Evolutionary conservation across 2,888 invertebrate genomes (phyloP).

Genomic region (Seira sanloemensis): DNA sequence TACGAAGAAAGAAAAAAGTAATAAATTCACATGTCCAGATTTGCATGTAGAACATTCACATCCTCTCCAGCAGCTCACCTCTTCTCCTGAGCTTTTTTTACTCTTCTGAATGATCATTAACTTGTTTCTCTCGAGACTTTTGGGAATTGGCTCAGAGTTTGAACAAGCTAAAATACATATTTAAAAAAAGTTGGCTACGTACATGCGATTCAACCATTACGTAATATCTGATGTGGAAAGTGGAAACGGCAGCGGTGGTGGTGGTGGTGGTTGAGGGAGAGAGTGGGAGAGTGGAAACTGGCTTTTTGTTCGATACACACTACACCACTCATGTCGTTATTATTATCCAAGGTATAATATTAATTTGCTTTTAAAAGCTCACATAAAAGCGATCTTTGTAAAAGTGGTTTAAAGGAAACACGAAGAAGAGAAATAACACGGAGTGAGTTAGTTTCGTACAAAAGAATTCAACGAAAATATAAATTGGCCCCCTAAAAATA

Average conservation of each 20-base stretch:
- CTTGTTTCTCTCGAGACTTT: too few species aligned
- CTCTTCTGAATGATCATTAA: slow-evolving; percentile 23
- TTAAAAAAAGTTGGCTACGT: slow-evolving; percentile 40
- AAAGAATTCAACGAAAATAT: too few species aligned
- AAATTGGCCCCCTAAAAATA: too few species aligned
- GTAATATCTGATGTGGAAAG: slow-evolving; percentile 36
- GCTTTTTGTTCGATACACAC: too few species aligned
- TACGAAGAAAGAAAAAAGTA: slow-evolving; percentile 13
- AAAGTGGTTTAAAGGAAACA: too few species aligned
- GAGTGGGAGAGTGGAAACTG: not conserved
- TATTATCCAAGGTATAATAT: too few species aligned
- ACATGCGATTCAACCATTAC: slow-evolving; percentile 60
- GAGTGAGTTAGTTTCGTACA: too few species aligned
- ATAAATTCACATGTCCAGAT: slow-evolving; percentile 40
- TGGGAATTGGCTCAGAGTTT: not conserved
- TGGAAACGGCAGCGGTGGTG: too few species aligned
- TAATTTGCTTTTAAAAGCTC: too few species aligned
- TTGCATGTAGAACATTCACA: slow-evolving; percentile 38
- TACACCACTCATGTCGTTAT: too few species aligned
- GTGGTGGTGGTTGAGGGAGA: slow-evolving; percentile 22
- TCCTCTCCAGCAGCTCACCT: not conserved
- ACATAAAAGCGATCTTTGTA: too few species aligned
- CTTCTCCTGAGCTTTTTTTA: not conserved
- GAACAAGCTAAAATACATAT: slow-evolving; percentile 12
- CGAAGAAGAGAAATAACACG: too few species aligned